A percentile compares a stretch with the other conserved stretches of the same genome.
Conservation (phyloP, 2,888 invertebrate species). For the Lasioglossum leucozonium region DNA sequence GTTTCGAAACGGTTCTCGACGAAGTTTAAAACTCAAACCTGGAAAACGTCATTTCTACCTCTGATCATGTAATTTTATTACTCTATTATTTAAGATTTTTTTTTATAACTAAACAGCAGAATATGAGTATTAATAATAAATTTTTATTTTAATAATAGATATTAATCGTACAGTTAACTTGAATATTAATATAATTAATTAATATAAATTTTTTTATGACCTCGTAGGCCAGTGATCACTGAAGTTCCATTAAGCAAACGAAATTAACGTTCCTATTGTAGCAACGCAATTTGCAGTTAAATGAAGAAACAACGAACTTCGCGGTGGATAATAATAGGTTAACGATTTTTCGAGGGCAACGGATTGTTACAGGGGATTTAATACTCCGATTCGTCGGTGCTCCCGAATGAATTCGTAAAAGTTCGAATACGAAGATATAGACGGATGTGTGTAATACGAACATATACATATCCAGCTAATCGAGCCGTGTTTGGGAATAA, state of each 20-base stretch:
- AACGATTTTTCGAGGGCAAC: background rate
- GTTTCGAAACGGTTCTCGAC: background rate
- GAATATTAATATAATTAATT: no score
- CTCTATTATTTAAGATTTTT: background rate
- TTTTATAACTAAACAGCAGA: no score
- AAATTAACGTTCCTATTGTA: background rate
- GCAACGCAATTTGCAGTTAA: background rate
- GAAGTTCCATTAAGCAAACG: background rate
- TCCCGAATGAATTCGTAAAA: background rate
- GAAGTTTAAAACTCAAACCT: background rate
- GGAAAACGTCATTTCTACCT: no score
- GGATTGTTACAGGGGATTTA: background rate
- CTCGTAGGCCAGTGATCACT: background rate
- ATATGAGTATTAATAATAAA: background rate
- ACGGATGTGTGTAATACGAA: background rate
- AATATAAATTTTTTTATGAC: no score
- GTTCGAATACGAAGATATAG: background rate
- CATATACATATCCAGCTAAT: conserved; percentile 12
- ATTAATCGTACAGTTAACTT: background rate
- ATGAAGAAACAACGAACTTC: no score
- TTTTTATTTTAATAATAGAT: background rate
- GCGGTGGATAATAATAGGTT: background rate
- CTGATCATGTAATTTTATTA: background rate
- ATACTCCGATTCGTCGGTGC: no score
- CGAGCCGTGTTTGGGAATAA: background rate